Evolutionary conservation across 2,797 vertebrate species (phyloP).

Genomic region (Tamandua tetradactyla): DNA sequence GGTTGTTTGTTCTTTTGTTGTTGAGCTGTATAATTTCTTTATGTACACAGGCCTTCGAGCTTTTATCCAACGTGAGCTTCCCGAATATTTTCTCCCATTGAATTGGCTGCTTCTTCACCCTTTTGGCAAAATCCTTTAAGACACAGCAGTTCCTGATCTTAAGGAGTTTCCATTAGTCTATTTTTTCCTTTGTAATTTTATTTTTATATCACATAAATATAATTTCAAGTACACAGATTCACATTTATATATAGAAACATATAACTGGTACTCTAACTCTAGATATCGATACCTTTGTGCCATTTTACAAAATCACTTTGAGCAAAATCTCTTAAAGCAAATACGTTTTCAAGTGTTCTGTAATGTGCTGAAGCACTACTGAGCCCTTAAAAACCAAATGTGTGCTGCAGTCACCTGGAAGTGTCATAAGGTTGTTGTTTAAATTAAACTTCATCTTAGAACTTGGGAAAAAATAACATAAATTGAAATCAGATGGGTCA

Average conservation of each 20-base stretch:
- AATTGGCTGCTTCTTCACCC: too few species aligned
- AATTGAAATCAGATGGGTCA: conserved; percentile 50
- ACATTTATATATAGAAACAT: neutral
- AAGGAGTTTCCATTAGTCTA: too few species aligned
- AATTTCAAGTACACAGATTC: conserved; percentile 1
- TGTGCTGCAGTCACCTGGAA: neutral
- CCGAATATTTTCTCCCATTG: too few species aligned
- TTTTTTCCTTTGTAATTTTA: too few species aligned
- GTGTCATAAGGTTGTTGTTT: conserved; percentile 17
- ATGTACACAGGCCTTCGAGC: too few species aligned
- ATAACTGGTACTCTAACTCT: neutral
- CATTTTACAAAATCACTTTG: neutral
- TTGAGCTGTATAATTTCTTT: too few species aligned
- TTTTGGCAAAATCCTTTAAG: too few species aligned
- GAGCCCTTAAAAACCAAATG: conserved; percentile 29
- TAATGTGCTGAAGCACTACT: conserved; percentile 31
- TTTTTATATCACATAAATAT: neutral
- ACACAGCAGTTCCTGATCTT: too few species aligned
- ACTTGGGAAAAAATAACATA: conserved; percentile 21
- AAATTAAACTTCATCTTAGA: conserved; percentile 60
- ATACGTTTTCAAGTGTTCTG: conserved; percentile 58
- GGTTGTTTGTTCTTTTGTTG: too few species aligned
- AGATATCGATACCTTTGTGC: neutral
- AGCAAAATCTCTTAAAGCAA: conserved; percentile 14
- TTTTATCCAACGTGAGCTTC: too few species aligned